Evolutionary conservation across 2,888 invertebrate genomes (phyloP), one percentile per base, ranked within the genome.

Genomic region (Branchipolynoe longqiensis): DNA sequence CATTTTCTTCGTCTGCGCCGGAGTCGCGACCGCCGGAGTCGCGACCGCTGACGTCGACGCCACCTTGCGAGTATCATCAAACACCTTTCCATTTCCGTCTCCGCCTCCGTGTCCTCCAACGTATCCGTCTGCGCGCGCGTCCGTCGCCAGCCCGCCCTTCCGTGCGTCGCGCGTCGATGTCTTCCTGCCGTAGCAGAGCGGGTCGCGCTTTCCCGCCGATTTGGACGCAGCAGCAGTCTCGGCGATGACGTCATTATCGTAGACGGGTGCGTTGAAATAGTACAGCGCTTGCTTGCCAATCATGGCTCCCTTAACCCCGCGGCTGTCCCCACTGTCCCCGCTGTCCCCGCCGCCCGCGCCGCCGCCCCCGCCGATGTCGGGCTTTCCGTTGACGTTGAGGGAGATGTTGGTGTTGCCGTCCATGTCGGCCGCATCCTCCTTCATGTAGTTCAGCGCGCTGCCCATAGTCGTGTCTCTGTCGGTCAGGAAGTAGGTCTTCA

Each of bases 331-430:
- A n/a, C n/a, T n/a, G n/a, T n/a, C n/a, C 4, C 73, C 38, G 12
- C 78, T 48, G 22, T 48, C 25, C 12, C 78, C 78, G 2, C 78
- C 78, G 4, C 78, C 78, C 12, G 48, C 78, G 41, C 31, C 48
- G 54, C 78, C 78, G 54, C 48, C 83, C 82, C 87, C 88, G 58
- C 48, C 48, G 54, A 12, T 33, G 14, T 48, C 78, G 48, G 48
- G 48, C 1, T 18, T 48, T 1, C 54, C 54, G 4, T 8, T 3
- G 28, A 78, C 14, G 78, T 78, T 48, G n/a, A 78, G 48, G n/a
- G 78, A 78, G 12, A 48, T 82, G 58, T 58, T 82, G 58, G 78
- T 78, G 78, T 78, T 84, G 2, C 84, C 84, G 25, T 84, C 84
- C 48, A 84, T 64, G 36, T 84, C 84, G 18, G 84, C 73, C 18